Conservation (phyloP, 2,797 vertebrate species). For the Rhodeus uyekii region DNA sequence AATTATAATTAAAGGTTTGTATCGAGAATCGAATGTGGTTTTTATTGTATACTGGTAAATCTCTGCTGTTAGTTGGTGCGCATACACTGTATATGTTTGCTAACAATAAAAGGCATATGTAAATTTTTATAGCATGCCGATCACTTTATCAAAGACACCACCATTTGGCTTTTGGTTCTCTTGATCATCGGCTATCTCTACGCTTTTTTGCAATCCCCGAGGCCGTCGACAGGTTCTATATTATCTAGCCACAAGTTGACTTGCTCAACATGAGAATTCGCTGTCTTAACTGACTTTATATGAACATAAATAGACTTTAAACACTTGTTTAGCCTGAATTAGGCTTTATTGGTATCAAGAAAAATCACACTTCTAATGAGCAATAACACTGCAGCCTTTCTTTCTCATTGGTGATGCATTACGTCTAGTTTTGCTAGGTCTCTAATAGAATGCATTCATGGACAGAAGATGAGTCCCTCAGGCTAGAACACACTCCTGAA, state of each 20-base stretch:
- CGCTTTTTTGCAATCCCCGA: too few relatives aligned
- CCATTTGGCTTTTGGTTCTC: too few relatives aligned
- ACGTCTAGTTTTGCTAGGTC: slow-evolving; percentile 13
- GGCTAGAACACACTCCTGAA: background rate
- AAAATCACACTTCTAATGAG: background rate
- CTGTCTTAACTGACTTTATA: background rate
- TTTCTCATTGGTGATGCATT: background rate
- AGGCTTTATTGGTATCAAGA: background rate
- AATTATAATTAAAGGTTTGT: too few relatives aligned
- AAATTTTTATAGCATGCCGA: too few relatives aligned
- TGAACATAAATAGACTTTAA: background rate
- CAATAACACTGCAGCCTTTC: background rate
- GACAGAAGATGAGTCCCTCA: slow-evolving; percentile 2
- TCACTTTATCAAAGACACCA: too few relatives aligned
- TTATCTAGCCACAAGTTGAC: background rate
- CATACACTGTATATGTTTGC: too few relatives aligned
- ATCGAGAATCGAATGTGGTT: too few relatives aligned
- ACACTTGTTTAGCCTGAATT: background rate
- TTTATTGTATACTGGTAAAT: too few relatives aligned
- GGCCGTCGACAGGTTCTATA: too few relatives aligned
- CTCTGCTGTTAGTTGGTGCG: too few relatives aligned
- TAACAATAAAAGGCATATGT: too few relatives aligned
- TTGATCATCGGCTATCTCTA: too few relatives aligned
- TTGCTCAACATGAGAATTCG: background rate
- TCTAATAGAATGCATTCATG: background rate